These are phyloP conservation scores for Lerema accius DNA, from an alignment of 1,140 invertebrate genomes.

Conservation along the genomic window DNA sequence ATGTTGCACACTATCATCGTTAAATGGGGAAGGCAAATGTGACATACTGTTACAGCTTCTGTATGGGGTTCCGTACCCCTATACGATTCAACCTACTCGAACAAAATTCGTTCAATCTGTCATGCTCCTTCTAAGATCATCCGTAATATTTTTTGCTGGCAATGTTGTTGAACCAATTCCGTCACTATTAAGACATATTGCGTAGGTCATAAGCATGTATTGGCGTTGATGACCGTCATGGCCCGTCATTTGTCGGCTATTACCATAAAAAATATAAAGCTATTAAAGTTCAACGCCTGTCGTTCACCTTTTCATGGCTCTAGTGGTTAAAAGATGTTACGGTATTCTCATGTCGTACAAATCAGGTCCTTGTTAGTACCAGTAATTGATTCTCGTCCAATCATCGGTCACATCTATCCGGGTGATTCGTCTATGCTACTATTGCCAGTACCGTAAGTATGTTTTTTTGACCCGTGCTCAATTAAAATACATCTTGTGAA, in stretches of 20 bases:
- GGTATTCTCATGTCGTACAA: conserved; percentile 13
- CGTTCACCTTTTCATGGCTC: not conserved
- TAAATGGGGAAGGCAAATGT: too few relatives aligned
- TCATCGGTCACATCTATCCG: conserved; percentile 10
- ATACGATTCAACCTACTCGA: too few relatives aligned
- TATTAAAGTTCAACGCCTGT: not conserved
- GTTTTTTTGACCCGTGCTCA: conserved; percentile 11
- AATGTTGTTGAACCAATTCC: too few relatives aligned
- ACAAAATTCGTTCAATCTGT: too few relatives aligned
- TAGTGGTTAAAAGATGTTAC: not conserved
- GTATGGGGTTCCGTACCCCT: too few relatives aligned
- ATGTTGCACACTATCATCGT: too few relatives aligned
- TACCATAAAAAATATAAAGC: not conserved
- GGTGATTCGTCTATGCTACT: not conserved
- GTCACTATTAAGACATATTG: too few relatives aligned
- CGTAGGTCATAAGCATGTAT: too few relatives aligned
- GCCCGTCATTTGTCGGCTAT: not conserved
- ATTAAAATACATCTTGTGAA: conserved; percentile 11
- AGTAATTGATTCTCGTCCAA: conserved; percentile 17
- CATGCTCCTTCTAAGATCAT: too few relatives aligned
- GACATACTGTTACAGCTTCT: too few relatives aligned
- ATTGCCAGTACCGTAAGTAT: not conserved
- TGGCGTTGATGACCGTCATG: too few relatives aligned
- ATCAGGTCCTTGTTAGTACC: conserved; percentile 12
- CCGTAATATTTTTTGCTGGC: too few relatives aligned